Evolutionary conservation across 2,113 vertebrate species (phyloP), one percentile per base, ranked within the genome.

Genomic region (Cisticola juncidis): DNA sequence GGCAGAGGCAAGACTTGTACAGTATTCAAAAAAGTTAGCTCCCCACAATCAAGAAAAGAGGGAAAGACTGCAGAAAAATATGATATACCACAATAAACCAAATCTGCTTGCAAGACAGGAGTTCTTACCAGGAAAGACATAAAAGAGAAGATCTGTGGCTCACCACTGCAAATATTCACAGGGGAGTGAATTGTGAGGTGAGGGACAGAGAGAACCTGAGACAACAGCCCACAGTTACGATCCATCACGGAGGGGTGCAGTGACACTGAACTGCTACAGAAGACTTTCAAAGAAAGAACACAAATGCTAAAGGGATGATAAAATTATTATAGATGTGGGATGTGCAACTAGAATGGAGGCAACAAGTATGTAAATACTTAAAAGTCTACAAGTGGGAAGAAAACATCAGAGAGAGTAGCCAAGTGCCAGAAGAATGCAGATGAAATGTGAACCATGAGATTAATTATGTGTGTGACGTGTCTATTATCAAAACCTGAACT

Each of bases 51-150:
- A 53, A 47, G 36, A 53, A 65, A 57, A 7, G 11, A 57, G 3
- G 9, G 15, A 66, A 77, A 44, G 21, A 26, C 33, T 31, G 13
- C 12, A 5, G n/a, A 53, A 51, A 92, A 88, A 14, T 5, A 35
- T 2, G 0, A 29, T 45, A 18, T 26, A 61, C 20, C 12, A 8
- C 19, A 61, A 47, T 18, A 60, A 72, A 35, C 16, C 12, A 0
- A 0, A 31, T 31, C 6, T 38, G 14, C 86, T 13, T 58, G 16
- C 18, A 16, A 50, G 18, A 35, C 11, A 58, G 25, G 23, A 42
- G 36, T 15, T 26, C 50, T 77, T 83, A 74, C 28, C 9, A 0
- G 33, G 11, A 87, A 64, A 40, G 16, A 38, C 53, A 60, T 33
- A 44, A 24, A 69, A 28, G 56, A 65, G 50, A 2, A 47, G 21